phyloP scores from a whole-genome alignment of 2,113 vertebrate genomes.

The Loxodonta africana region DNA sequence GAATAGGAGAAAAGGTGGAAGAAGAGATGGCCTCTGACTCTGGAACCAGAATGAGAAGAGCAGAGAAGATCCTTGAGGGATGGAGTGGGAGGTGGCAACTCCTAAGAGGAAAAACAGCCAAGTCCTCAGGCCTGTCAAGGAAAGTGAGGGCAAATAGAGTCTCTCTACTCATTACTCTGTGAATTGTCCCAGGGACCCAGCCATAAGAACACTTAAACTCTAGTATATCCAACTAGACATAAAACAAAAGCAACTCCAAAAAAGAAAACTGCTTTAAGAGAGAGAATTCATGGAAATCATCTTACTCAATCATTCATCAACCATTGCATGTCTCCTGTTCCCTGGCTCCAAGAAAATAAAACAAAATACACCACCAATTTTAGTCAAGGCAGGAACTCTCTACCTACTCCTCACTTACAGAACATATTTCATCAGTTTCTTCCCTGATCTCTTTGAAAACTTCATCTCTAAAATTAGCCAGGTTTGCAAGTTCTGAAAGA shows the following conservation, averaged over 20 bases:
- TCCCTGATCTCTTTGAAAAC: neutral
- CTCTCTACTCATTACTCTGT: neutral
- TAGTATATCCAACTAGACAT: neutral
- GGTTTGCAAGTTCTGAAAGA: conserved; percentile 46
- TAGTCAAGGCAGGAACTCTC: neutral
- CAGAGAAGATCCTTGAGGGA: neutral
- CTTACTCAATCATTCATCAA: neutral
- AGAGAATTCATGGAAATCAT: neutral
- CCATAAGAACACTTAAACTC: neutral
- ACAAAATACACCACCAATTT: neutral
- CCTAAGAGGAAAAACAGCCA: neutral
- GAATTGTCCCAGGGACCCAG: neutral
- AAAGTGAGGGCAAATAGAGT: neutral
- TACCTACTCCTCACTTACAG: neutral
- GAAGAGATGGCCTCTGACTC: neutral
- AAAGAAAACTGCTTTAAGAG: neutral
- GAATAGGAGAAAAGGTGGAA: neutral
- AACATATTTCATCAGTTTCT: neutral
- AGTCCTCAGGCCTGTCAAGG: neutral
- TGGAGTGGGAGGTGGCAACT: neutral
- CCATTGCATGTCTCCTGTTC: neutral
- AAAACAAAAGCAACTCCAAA: neutral
- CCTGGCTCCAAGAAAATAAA: neutral
- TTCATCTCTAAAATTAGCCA: neutral
- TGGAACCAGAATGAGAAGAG: neutral